Base-by-base conservation (phyloP, 2,888 invertebrate species). In the Brachycybe producta region DNA sequence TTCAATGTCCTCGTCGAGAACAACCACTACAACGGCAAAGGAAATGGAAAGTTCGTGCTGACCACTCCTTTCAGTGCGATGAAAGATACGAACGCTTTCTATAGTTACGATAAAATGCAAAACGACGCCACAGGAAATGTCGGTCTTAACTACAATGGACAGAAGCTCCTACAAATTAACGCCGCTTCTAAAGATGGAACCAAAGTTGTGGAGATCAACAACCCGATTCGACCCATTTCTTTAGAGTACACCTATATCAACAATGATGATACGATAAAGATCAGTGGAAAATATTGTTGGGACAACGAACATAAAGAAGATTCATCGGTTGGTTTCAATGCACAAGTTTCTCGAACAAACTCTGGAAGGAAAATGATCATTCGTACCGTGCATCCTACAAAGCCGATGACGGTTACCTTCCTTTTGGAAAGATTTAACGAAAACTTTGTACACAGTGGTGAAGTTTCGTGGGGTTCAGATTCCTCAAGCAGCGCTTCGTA, bases 181-280 rank as follows among this genome's bases (percentile, higher is more conserved):
- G 8, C 54, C 21, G 27, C 41, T 15, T 19, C 38, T 8, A 42
- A 23, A 39, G 55, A 21, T 39, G 53, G 50, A 21, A 28, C 21
- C 3, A 40, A 34, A 34, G 24, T 46, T 13, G 26, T 62, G 13
- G 57, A 59, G 45, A 52, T 61, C 24, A 55, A 56, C 41, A 63
- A 61, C 48, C 61, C 62, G 4, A 52, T 61, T 39, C 55, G 57
- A 2, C 61, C 62, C 13, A 54, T 63, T 11, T 59, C 61, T 39
- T 24, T 61, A 11, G 50, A 57, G 2, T 53, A 61, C 19, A 53
- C 52, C 7, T 57, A 55, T 17, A 56, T 59, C 19, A 52, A 56
- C 15, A 35, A n/a, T 11, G 26, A 17, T 7, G 44, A 51, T 8
- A 49, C 52, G 21, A 39, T 60, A 3, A 46, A 52, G 21, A 24